A percentile compares a stretch with the other conserved stretches of the same genome.
phyloP scores from a whole-genome alignment of 1,140 invertebrate genomes.

The Leptinotarsa defecta region DNA sequence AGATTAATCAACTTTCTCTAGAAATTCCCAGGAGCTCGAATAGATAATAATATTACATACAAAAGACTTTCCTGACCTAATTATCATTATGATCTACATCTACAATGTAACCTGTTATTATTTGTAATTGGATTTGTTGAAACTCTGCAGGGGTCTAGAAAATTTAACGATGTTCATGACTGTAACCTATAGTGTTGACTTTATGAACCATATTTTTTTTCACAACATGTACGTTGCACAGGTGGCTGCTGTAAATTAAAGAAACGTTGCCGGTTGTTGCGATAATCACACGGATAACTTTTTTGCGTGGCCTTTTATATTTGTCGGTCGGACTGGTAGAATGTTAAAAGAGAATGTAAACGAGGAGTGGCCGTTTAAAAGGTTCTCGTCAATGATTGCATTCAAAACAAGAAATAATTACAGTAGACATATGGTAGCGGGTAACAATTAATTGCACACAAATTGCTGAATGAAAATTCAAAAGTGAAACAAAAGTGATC shows the following conservation, averaged over 20 bases:
- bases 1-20: too few species aligned
- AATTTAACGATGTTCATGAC: too few species aligned
- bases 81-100: too few species aligned
- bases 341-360: constrained; percentile 19
- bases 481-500: too few species aligned
- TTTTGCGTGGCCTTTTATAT: not conserved
- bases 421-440: not conserved
- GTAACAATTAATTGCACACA: too few species aligned
- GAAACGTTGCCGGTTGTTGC: not conserved
- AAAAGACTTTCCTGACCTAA: too few species aligned
- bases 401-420: not conserved
- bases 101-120: too few species aligned
- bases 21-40: too few species aligned
- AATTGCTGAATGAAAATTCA: too few species aligned
- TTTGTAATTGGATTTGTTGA: too few species aligned
- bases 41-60: too few species aligned
- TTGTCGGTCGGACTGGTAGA: constrained; percentile 1
- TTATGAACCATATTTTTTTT: not conserved
- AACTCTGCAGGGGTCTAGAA: too few species aligned
- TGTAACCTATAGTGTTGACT: not conserved
- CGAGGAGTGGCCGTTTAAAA: constrained; percentile 9
- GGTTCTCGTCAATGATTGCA: not conserved
- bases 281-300: not conserved
- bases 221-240: not conserved
- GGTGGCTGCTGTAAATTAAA: not conserved